Conservation (phyloP, 2,113 vertebrate genomes). For the Penelope pileata region DNA sequence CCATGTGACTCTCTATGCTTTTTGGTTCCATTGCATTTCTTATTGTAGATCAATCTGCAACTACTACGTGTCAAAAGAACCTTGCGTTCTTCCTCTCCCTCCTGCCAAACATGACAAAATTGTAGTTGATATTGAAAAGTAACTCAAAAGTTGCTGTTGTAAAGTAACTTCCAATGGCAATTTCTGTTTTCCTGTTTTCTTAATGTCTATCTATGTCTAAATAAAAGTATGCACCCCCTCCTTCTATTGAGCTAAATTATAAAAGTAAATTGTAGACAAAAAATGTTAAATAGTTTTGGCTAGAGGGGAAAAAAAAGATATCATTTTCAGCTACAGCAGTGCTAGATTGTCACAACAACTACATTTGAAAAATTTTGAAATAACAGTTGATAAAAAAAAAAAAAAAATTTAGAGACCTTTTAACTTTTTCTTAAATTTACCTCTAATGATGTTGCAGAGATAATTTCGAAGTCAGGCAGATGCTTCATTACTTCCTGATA, state of each 20-base stretch:
- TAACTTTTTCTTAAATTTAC: constrained; percentile 68
- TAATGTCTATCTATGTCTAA: not conserved
- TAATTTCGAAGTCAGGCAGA: constrained; percentile 88
- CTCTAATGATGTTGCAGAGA: constrained; percentile 84
- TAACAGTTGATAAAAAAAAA: not conserved
- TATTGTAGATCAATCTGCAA: not conserved
- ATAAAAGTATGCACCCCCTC: not conserved
- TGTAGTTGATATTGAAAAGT: not conserved
- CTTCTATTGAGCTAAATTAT: not conserved
- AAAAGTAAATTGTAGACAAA: not conserved
- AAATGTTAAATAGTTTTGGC: not conserved
- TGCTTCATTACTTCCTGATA: constrained; percentile 87
- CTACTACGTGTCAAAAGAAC: not conserved
- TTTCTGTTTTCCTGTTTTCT: not conserved
- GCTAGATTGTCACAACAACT: not conserved
- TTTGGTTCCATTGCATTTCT: not conserved
- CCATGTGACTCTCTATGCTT: not conserved
- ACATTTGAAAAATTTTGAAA: not conserved
- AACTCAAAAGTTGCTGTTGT: not conserved
- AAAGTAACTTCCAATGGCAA: not conserved
- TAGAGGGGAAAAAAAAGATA: not conserved
- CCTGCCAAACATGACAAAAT: not conserved
- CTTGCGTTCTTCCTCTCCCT: not conserved
- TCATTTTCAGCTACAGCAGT: not conserved
- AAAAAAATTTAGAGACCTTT: not conserved